Base-by-base conservation (phyloP, 2,888 invertebrate species). In the Pseudanteris insignis region DNA sequence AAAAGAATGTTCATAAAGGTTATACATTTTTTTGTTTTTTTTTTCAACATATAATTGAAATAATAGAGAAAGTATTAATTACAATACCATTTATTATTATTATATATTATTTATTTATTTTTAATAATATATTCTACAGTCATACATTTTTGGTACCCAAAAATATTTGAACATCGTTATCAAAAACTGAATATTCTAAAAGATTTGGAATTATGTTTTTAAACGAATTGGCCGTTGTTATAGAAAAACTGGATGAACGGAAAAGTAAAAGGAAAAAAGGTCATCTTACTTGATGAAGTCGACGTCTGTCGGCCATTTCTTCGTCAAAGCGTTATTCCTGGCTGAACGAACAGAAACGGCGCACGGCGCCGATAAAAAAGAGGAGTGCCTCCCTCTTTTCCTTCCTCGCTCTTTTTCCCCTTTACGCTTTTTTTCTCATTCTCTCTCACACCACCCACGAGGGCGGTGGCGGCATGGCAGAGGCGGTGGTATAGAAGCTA, bases 311-410 rank as follows among this genome's bases (percentile, higher is more conserved):
- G 73, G 78, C 78, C 79, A 78, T 79, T 78, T 76, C 78, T 79
- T 78, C 77, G 78, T 79, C 75, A 73, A 78, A 73, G 73, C 72
- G 74, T 77, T 74, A 72, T 74, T 72, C 71, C 71, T 72, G 70
- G 66, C 72, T 72, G 75, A 76, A 75, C 71, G 72, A 73, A 70
- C 70, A 70, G 72, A 67, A 69, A 70, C 68, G 68, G 69, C 70
- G 73, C 70, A 71, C 73, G 69, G 73, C 74, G 73, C 74, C 76
- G 76, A 78, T 77, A 78, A 77, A 77, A 77, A 74, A 71, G 72
- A 72, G 70, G 68, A 71, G 70, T 60, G 46, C 59, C 50, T 66
- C 66, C 63, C 63, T 61, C 64, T 55, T 44, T 51, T 43, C 48
- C 55, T 59, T 50, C 64, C 64, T 24, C 59, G 65, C 66, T 51